Conservation (phyloP, 2,113 vertebrate species). For the Antechinus stuartii region DNA sequence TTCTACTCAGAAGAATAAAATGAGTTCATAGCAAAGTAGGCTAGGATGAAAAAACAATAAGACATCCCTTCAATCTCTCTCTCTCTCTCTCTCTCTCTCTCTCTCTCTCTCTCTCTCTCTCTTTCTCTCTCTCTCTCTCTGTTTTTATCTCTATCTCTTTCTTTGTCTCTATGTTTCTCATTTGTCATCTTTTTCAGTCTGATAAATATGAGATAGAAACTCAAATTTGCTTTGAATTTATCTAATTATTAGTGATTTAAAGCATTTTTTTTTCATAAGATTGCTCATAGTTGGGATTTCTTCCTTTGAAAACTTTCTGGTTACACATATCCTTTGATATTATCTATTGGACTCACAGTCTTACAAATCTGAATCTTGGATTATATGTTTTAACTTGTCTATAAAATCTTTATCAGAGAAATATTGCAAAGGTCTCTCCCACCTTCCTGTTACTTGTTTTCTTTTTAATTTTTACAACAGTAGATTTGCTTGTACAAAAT, state of each 20-base stretch:
- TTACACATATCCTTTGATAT: neutral
- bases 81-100: neutral
- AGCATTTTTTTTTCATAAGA: neutral
- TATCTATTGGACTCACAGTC: neutral
- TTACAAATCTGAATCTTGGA: neutral
- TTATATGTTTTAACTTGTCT: no score
- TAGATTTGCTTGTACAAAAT: no score
- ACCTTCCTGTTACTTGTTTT: neutral
- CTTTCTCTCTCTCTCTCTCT: neutral
- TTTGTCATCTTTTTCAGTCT: neutral
- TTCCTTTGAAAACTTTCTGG: neutral
- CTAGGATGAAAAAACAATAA: neutral
- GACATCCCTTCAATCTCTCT: neutral
- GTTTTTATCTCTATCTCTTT: no score
- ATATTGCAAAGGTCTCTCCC: neutral
- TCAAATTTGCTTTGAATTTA: neutral
- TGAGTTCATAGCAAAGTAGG: neutral
- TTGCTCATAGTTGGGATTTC: neutral
- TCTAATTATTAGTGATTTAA: neutral
- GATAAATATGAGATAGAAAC: neutral
- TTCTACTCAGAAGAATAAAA: neutral
- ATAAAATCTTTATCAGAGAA: neutral
- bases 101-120: no score
- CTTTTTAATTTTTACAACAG: neutral
- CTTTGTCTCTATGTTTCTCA: no score